Percentiles rank a stretch among this genome's conserved stretches.
Evolutionary conservation across 1,140 invertebrate genomes (phyloP).

Genomic region (Oedothorax gibbosus): DNA sequence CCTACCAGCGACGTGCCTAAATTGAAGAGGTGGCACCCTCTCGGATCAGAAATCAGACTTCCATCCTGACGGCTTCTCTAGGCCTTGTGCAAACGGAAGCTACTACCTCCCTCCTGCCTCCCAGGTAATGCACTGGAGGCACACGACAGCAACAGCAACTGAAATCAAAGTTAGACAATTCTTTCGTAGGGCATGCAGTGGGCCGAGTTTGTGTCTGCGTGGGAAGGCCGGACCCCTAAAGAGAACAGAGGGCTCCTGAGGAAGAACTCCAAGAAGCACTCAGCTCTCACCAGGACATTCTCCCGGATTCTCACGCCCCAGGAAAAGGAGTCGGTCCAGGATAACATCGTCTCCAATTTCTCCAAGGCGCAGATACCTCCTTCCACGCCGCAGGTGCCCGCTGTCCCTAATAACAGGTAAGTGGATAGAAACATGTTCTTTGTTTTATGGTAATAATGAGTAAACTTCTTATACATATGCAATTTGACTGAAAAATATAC

Average conservation of each 20-base stretch:
- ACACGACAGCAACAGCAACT: neutral
- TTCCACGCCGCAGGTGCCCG: no score
- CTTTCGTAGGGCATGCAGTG: slow-evolving; percentile 54
- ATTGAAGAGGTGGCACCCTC: no score
- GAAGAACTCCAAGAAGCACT: slow-evolving; percentile 19
- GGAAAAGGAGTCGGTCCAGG: neutral
- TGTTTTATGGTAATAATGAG: no score
- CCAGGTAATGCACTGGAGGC: neutral
- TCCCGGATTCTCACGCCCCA: slow-evolving; percentile 22
- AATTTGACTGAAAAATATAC: no score
- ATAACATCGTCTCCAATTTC: slow-evolving; percentile 16
- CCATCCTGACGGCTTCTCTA: no score
- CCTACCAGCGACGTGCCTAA: no score
- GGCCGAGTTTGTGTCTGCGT: slow-evolving; percentile 54
- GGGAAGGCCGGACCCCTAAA: slow-evolving; percentile 26
- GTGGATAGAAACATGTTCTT: no score
- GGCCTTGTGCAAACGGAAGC: no score
- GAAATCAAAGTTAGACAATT: neutral
- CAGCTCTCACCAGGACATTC: slow-evolving; percentile 12
- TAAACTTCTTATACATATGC: no score
- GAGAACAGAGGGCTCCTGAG: slow-evolving; percentile 1
- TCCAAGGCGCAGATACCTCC: neutral
- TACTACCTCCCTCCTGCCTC: no score
- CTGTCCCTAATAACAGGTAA: no score
- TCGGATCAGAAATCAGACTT: no score